Conservation (phyloP, 1,140 invertebrate genomes). For the Cyclargus thomasi region DNA sequence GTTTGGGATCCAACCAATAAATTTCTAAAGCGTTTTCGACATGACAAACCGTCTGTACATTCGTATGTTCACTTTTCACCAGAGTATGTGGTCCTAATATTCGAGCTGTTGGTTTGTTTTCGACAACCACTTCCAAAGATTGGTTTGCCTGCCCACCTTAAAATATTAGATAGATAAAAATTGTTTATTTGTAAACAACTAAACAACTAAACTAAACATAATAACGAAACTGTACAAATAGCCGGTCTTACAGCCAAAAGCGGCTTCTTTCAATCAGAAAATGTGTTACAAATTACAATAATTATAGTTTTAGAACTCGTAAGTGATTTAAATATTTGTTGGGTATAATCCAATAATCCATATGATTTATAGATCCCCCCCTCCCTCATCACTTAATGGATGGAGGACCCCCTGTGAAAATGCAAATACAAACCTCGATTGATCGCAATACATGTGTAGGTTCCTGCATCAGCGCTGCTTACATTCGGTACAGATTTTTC, state of each 20-base stretch:
- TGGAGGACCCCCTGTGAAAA: too few species aligned
- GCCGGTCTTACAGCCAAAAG: too few species aligned
- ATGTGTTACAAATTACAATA: too few species aligned
- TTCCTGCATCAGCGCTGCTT: conserved; percentile 39
- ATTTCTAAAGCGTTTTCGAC: conserved; percentile 43
- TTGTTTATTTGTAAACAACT: too few species aligned
- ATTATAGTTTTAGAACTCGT: too few species aligned
- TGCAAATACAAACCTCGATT: conserved; percentile 48
- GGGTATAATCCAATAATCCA: too few species aligned
- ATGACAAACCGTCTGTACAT: conserved; percentile 42
- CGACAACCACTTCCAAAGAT: conserved; percentile 38
- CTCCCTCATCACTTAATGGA: too few species aligned
- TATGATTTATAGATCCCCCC: too few species aligned
- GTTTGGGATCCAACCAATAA: conserved; percentile 40
- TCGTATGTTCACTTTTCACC: conserved; percentile 31
- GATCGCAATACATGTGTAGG: conserved; percentile 48
- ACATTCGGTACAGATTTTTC: conserved; percentile 40
- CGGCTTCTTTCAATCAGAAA: too few species aligned
- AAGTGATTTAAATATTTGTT: too few species aligned
- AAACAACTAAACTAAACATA: too few species aligned
- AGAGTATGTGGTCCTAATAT: conserved; percentile 50
- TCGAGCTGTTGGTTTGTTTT: conserved; percentile 41
- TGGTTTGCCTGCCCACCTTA: conserved; percentile 45
- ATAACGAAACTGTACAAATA: too few species aligned
- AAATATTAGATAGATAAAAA: conserved; percentile 20